Base-by-base conservation (phyloP, 2,113 vertebrate species). In the Nothocercus julius region DNA sequence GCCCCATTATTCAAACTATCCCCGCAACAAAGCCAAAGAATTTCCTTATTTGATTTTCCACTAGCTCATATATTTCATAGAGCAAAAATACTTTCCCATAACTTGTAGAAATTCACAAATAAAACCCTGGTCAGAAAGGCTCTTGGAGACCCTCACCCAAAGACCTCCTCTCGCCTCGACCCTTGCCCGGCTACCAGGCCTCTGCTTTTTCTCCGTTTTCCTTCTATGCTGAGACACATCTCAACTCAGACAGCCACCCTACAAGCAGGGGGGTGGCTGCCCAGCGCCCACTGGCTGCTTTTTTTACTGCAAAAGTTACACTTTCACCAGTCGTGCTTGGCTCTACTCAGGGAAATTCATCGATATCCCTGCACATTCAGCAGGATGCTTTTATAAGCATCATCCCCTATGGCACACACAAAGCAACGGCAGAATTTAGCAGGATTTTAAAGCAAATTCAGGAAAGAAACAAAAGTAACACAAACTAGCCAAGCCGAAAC, bases 391-490 rank as follows among this genome's bases (percentile, higher is more conserved):
- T 81, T 30, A 17, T 27, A 70, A 81, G 44, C 47, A 82, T 32
- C 42, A 32, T 36, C 13, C 86, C 14, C 49, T 53, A 53, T 2
- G 4, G 24, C 17, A 70, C 5, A 12, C 6, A 56, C 0, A 1
- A 14, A 93, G n/a, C 13, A 63, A 44, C 5, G 9, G 22, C 89
- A 91, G 42, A 80, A 82, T 74, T 95, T 87, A 88, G 42, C 45
- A 86, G 47, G 22, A 84, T 81, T 82, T 92, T 80, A 83, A 70
- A 93, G 63, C 9, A 94, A 96, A 86, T 80, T 82, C 64, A 86
- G 80, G 59, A 74, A 51, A 75, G 61, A 78, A 17, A 82, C 40
- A 91, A 79, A 95, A 93, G 34, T 56, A 56, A 73, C 49, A 82
- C 1, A 3, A 90, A 32, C 36, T 88, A 95, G 85, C 51, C 2